These are phyloP conservation scores for Threskiornis aethiopicus DNA, from an alignment of 2,797 vertebrate genomes.

Conservation along the genomic window DNA sequence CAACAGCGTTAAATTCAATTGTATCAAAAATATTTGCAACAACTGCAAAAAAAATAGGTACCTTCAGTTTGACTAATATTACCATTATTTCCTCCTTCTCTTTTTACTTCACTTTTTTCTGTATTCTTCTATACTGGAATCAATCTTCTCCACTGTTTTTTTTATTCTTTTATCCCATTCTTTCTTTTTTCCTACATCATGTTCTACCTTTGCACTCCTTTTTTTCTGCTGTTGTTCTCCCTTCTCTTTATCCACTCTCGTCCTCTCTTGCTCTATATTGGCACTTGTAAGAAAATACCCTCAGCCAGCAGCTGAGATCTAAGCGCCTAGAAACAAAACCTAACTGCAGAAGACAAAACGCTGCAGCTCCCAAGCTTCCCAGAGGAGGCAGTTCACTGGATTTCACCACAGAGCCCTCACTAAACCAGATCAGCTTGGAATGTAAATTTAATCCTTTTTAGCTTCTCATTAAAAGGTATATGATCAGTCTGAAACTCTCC, in stretches of 20 bases:
- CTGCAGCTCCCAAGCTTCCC: neutral
- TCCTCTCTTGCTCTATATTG: neutral
- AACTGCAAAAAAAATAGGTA: neutral
- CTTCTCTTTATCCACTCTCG: neutral
- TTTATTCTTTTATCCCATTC: neutral
- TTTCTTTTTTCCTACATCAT: neutral
- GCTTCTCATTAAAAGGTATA: conserved; percentile 9
- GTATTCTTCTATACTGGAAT: neutral
- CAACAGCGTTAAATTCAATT: neutral
- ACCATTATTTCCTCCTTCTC: neutral
- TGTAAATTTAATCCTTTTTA: conserved; percentile 5
- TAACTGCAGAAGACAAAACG: neutral
- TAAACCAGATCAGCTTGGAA: neutral
- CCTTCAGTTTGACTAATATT: neutral
- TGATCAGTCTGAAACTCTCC: neutral
- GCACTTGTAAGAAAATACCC: conserved; percentile 11
- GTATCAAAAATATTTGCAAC: neutral
- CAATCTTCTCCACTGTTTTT: neutral
- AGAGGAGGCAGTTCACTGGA: neutral
- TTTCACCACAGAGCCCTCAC: neutral
- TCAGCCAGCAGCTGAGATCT: neutral
- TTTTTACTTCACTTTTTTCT: neutral
- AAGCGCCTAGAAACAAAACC: neutral
- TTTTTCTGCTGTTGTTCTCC: neutral
- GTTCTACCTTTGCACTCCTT: neutral